Evolutionary conservation across 2,113 vertebrate species (phyloP), one percentile per base, ranked within the genome.

Genomic region (Scortum barcoo): DNA sequence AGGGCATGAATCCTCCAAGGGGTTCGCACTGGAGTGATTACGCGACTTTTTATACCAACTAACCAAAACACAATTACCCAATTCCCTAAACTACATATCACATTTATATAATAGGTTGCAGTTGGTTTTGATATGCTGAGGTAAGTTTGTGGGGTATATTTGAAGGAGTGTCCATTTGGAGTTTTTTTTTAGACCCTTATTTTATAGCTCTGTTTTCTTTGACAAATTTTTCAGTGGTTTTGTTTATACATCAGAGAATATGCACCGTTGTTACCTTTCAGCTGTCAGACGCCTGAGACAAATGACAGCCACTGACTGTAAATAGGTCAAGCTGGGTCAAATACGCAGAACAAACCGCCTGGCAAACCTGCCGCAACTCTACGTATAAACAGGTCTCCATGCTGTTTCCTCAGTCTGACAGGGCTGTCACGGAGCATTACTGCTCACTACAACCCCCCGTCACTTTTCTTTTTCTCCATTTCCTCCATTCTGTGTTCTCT

Each of bases 61-160:
- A 89, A 89, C 72, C 86, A 91, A 93, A 90, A 91, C 92, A 88
- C 81, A 91, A 93, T 92, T 91, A 91, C 51, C 82, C 74, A 86
- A 84, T 91, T 91, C 73, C 75, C 88, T 68, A 80, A 91, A 88
- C 79, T 66, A 74, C 78, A 76, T 62, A 72, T 86, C 72, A 84
- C 51, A 74, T 80, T 85, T 83, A 63, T 71, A 70, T 88, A 88
- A 92, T 73, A 56, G 83, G 73, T 85, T 83, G 74, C 85, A 90
- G 88, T 93, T 88, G 85, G 77, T 72, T 90, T 90, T 80, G 54
- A 82, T 79, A 56, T 58, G 63, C 53, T 42, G 51, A 78, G 71
- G 66, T 63, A 65, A 56, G 62, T 86, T 78, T 78, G 75, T 11
- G 61, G 73, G 38, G 40, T n/a, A 42, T 44, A 66, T 67, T 77